Base-by-base conservation (phyloP, 2,797 vertebrate genomes). In the Apogon talboti region DNA sequence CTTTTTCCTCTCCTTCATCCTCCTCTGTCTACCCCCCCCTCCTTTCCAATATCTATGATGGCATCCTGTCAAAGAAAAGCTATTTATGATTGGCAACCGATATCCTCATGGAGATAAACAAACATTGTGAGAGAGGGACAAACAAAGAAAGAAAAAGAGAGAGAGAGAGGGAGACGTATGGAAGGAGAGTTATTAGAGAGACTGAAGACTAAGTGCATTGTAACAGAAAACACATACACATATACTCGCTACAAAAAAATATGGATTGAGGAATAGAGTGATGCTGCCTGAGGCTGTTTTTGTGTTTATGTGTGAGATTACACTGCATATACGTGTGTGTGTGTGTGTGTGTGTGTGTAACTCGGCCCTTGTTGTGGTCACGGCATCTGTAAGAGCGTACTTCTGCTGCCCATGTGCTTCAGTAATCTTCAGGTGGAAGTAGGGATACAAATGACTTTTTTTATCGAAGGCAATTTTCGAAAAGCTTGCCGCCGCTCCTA, bases 61-160 rank as follows among this genome's bases (percentile, higher is more conserved):
- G 68, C 83, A 52, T 66, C 60, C 66, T 79, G 83, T 87, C 84
- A 71, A 57, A 75, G 66, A 55, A 83, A 76, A 91, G 79, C 89
- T 82, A 90, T 88, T 90, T 82, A 87, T 87, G 88, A 91, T 83
- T 59, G 45, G 75, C 84, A 75, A 78, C 84, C 86, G 85, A 89
- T 89, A 88, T 87, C 76, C 85, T 83, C 67, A 6, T 77, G 21
- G 57, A 90, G 77, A 88, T 84, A 85, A 81, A 84, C 65, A 62
- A 76, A 72, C 69, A 79, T 51, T 43, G 54, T 9, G 64, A 80
- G 56, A 56, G 75, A 65, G 14, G 48, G 53, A 33, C 46, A 48
- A 5, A 24, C 5, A 24, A 24, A n/a, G n/a, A 5, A 2, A 24
- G 5, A 24, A 24, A 24, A 24, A 24, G 21, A 24, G 16, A 66